Conservation (phyloP, 2,888 invertebrate species). For the Drosophila leonis region DNA sequence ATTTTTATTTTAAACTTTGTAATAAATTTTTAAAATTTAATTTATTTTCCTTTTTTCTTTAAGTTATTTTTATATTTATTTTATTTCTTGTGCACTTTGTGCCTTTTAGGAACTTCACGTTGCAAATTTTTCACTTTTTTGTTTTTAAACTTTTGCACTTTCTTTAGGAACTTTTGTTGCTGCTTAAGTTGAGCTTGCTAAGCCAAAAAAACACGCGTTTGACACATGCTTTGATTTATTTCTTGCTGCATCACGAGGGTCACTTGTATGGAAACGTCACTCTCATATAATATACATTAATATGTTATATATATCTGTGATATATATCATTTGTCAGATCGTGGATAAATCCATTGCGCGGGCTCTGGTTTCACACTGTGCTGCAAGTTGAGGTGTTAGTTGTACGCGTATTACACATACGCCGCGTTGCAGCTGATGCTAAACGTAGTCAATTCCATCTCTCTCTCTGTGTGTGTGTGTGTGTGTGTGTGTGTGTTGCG, state of each 20-base stretch:
- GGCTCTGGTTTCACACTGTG: constrained; percentile 1
- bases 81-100: constrained; percentile 41
- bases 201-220: constrained; percentile 2
- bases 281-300: constrained; percentile 8
- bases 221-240: constrained; percentile 15
- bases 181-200: constrained; percentile 7
- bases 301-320: neutral
- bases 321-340: constrained; percentile 7
- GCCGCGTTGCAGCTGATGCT: constrained; percentile 25
- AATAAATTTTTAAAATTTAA: too few relatives aligned
- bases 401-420: constrained; percentile 47
- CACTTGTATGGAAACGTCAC: neutral
- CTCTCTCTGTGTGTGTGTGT: constrained; percentile 14
- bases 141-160: constrained; percentile 47
- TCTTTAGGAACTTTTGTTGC: constrained; percentile 66
- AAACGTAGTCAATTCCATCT: constrained; percentile 26
- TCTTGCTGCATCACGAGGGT: constrained; percentile 33
- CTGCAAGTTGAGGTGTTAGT: constrained; percentile 18
- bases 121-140: constrained; percentile 28
- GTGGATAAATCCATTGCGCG: constrained; percentile 10
- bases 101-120: constrained; percentile 64
- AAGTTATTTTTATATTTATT: neutral
- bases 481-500: constrained; percentile 4
- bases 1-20: neutral
- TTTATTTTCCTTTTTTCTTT: neutral